phyloP scores from a whole-genome alignment of 2,113 vertebrate species.

The Apodemus speciosus region DNA sequence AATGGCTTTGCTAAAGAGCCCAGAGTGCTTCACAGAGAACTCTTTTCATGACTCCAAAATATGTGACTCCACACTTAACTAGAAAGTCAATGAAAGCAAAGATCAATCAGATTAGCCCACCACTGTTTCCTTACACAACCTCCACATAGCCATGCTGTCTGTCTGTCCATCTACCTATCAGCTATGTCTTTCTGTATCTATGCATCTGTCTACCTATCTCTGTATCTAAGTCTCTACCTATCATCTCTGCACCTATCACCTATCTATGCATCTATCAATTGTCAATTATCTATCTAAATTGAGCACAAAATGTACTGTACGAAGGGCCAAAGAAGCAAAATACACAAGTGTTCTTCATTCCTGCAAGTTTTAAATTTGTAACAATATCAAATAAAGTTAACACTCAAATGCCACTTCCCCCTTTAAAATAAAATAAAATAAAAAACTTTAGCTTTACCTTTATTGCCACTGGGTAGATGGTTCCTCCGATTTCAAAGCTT shows the following conservation, averaged over 20 bases:
- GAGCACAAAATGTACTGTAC: not conserved
- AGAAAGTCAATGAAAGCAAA: not conserved
- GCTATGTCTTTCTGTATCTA: not conserved
- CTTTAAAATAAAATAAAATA: not conserved
- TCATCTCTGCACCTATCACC: not conserved
- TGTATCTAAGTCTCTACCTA: not conserved
- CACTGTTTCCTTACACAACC: not conserved
- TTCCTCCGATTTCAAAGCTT: conserved; percentile 97
- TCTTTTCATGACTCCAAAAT: not conserved
- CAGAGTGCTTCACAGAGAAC: not conserved
- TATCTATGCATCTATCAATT: not conserved
- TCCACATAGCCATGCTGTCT: too few species aligned
- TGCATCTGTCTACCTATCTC: not conserved
- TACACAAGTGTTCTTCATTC: not conserved
- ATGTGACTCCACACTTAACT: not conserved
- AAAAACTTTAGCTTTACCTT: conserved; percentile 88
- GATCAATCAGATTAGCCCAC: not conserved
- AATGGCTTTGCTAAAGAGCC: not conserved
- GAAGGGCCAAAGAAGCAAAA: not conserved
- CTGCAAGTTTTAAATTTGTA: not conserved
- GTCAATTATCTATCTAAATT: not conserved
- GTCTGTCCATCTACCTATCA: not conserved
- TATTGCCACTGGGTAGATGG: conserved; percentile 95
- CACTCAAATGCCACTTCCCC: not conserved
- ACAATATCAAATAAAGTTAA: not conserved